Evolutionary conservation across 2,113 vertebrate genomes (phyloP).

Genomic region (Tragelaphus scriptus): DNA sequence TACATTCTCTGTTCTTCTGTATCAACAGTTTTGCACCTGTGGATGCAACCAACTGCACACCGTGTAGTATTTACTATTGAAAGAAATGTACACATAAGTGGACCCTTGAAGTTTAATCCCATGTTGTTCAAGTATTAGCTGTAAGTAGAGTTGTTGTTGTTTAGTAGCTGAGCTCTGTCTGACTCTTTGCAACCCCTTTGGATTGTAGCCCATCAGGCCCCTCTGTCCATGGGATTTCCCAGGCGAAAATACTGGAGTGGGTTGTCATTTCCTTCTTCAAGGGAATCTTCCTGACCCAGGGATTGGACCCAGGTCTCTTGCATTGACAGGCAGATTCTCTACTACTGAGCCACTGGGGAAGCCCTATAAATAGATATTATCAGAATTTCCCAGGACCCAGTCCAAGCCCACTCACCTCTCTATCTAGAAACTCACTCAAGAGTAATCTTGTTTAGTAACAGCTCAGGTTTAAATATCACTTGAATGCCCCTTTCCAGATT

Average conservation of each 20-base stretch:
- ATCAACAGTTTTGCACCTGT: neutral
- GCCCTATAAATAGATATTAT: neutral
- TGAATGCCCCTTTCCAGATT: neutral
- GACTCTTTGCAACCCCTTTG: neutral
- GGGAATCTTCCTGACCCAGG: neutral
- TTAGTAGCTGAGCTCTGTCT: neutral
- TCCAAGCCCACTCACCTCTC: neutral
- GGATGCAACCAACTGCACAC: rapidly evolving
- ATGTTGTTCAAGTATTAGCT: neutral
- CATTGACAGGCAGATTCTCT: neutral
- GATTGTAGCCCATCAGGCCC: neutral
- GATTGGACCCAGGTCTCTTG: neutral
- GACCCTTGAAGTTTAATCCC: neutral
- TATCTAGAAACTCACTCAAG: neutral
- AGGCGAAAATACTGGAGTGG: neutral
- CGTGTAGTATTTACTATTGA: neutral
- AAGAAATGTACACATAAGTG: neutral
- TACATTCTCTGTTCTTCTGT: neutral
- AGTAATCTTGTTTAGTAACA: neutral
- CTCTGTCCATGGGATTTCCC: neutral
- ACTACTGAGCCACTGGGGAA: neutral
- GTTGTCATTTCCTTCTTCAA: neutral
- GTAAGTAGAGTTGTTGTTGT: neutral
- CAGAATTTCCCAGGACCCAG: too few species aligned
- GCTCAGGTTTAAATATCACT: neutral